phyloP scores from a whole-genome alignment of 2,888 invertebrate species.

The Sarcophaga variegata region DNA sequence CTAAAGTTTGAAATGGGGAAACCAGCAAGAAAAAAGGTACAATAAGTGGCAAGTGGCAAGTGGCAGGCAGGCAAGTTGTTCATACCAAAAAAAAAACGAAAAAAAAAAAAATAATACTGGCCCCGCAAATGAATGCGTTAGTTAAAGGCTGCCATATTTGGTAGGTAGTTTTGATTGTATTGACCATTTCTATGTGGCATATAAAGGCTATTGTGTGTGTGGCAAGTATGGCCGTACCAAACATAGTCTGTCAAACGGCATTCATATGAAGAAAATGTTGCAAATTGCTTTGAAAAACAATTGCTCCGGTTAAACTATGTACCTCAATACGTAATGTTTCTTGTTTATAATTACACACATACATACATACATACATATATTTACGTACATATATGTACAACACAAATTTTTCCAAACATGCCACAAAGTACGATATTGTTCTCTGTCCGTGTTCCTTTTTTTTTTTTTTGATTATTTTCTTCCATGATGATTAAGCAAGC shows the following conservation, averaged over 20 bases:
- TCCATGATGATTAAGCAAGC: background rate
- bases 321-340: background rate
- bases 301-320: slow-evolving; percentile 34
- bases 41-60: background rate
- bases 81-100: no score
- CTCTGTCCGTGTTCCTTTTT: slow-evolving; percentile 50
- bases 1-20: background rate
- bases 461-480: slow-evolving; percentile 12
- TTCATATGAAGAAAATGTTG: slow-evolving; percentile 32
- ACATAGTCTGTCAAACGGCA: background rate
- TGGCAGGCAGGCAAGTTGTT: no score
- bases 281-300: slow-evolving; percentile 61
- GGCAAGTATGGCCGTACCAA: background rate
- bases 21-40: background rate
- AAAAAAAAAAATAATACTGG: background rate
- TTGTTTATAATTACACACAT: background rate
- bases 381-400: no score
- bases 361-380: background rate
- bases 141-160: slow-evolving; percentile 24
- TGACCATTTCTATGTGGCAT: slow-evolving; percentile 29
- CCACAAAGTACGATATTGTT: slow-evolving; percentile 35
- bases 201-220: background rate
- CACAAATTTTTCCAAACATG: no score
- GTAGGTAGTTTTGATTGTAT: slow-evolving; percentile 22
- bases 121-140: background rate